Base-by-base conservation (phyloP, 2,888 invertebrate species). In the Sesia apiformis region DNA sequence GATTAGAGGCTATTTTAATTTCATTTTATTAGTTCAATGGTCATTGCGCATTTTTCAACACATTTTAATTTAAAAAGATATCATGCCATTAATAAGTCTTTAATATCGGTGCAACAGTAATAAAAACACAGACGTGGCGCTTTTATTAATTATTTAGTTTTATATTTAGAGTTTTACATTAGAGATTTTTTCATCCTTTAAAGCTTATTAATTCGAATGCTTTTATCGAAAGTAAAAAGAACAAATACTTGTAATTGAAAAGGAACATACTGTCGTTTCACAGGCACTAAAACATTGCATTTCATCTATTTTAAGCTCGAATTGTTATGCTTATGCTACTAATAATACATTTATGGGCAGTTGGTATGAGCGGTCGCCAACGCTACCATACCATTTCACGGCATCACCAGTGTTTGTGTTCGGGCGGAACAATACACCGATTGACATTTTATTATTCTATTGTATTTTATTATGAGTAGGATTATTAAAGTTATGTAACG, bases 241-340 rank as follows among this genome's bases (percentile, higher is more conserved):
- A 23, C 23, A 23, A 23, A 23, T 23, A 23, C 2, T 2, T 23
- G 23, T 23, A 23, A 23, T 23, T 23, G 23, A 23, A 23, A 2
- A 23, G 23, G 23, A 23, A 23, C 23, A 23, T 23, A 23, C 23
- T 23, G 23, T 23, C 23, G 23, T 23, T 50, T 23, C 50, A 38
- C 7, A 50, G 38, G 52, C 40, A 39, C 52, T 52, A 49, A 49
- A 49, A 49, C 49, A 6, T 67, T 67, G 69, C 76, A 76, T 74
- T 74, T 72, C 69, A 72, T 71, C 67, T 76, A 75, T 75, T 74
- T 68, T 62, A 58, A 73, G 70, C 70, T 72, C 70, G 63, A 65
- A 66, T 66, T 68, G 74, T 74, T 74, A 66, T 74, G 82, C 79
- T 84, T 81, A 64, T 60, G 76, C 78, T 74, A 79, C 79, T 81